These are phyloP conservation scores for Sussaba pulchella DNA, from an alignment of 2,888 invertebrate genomes.

Conservation along the genomic window DNA sequence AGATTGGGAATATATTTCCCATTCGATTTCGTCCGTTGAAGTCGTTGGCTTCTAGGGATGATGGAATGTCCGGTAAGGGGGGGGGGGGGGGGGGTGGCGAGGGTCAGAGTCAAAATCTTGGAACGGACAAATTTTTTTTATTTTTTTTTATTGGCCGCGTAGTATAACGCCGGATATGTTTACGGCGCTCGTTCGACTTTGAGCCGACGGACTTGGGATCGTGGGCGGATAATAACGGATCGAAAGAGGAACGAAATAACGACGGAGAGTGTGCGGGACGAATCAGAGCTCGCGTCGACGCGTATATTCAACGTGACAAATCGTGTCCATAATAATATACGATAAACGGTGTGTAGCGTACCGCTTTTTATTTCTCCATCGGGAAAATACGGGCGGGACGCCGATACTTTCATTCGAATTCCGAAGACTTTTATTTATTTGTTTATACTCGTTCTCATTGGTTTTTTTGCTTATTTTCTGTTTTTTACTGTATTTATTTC, in stretches of 20 bases:
- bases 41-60: constrained; percentile 8
- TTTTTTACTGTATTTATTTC: background rate
- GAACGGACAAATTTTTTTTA: constrained; percentile 26
- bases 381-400: constrained; percentile 1
- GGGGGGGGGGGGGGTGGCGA: too few relatives aligned
- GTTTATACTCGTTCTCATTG: background rate
- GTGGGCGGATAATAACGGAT: constrained; percentile 48
- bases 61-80: constrained; percentile 27
- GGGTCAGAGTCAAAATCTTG: constrained; percentile 41
- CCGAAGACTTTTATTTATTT: background rate
- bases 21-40: constrained; percentile 19
- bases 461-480: background rate
- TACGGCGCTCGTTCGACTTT: constrained; percentile 24
- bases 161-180: constrained; percentile 38
- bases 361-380: background rate
- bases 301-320: constrained; percentile 38
- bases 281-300: constrained; percentile 10
- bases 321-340: constrained; percentile 9
- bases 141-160: constrained; percentile 16
- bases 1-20: background rate
- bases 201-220: background rate
- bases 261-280: background rate
- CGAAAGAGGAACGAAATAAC: constrained; percentile 11
- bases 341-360: background rate
- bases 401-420: too few relatives aligned